Conservation (phyloP, 2,113 vertebrate genomes). For the Bambusicola thoracicus region DNA sequence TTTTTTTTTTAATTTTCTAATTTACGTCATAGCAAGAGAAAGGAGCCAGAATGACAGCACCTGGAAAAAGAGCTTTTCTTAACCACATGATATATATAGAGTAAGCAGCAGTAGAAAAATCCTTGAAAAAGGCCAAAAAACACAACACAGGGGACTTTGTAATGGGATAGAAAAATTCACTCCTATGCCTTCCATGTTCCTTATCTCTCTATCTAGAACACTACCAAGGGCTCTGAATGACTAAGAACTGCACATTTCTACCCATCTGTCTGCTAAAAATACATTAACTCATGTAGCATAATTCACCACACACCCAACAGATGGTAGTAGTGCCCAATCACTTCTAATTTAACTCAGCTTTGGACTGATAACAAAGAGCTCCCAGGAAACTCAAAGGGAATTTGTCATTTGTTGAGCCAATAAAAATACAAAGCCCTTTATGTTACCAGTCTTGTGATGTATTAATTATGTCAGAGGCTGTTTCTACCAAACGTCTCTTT, state of each 20-base stretch:
- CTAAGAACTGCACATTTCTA: conserved; percentile 40
- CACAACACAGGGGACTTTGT: background rate
- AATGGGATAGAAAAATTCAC: background rate
- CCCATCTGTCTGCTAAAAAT: conserved; percentile 66
- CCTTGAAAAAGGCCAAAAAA: background rate
- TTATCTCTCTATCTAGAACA: conserved; percentile 19
- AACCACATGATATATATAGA: background rate
- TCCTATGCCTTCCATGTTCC: background rate
- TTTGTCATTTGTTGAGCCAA: background rate
- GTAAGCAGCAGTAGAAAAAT: background rate
- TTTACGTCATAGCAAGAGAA: background rate
- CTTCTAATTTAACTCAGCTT: conserved; percentile 42
- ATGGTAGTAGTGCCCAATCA: conserved; percentile 42
- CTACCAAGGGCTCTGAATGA: conserved; percentile 40
- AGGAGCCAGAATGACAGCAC: background rate
- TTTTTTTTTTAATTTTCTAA: background rate
- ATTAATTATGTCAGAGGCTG: background rate
- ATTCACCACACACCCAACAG: conserved; percentile 57
- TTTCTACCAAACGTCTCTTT: background rate
- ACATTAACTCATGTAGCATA: conserved; percentile 42
- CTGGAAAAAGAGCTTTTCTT: background rate
- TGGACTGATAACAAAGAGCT: conserved; percentile 24
- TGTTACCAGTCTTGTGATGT: background rate
- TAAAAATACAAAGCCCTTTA: conserved; percentile 2
- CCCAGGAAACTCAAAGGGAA: background rate